Evolutionary conservation across 37 sponge, comb jelly and placozoan species (phyloP), one percentile per base, ranked within the genome.

Genomic region (Beroe ovata): DNA sequence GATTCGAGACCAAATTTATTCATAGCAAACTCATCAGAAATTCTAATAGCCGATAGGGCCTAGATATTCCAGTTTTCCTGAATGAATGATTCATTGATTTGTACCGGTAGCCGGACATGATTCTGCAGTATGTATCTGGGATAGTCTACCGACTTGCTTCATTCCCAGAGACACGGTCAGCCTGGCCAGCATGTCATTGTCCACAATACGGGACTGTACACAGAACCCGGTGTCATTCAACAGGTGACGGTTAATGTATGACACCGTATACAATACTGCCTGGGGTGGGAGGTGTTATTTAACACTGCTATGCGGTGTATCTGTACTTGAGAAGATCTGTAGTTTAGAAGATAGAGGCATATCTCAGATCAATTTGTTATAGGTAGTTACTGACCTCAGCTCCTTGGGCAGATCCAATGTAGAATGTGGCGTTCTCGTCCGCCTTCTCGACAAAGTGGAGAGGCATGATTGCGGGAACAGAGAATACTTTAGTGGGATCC

Each of bases 401-500:
- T 40, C 26, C 36, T 20, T 77, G 84, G 14, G 29, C 63, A 4
- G 28, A 20, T 20, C 29, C 28, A 25, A 3, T 20, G 63, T 62
- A 62, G 63, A 62, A 62, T 6, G 6, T 20, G 59, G 16, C 59
- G 54, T 47, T 47, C 6, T 47, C 54, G 6, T 11, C 54, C 11
- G 6, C 11, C 54, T 11, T 11, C 11, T 47, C 11, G 6, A 11
- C 11, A 4, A 16, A 8, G 25, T 77, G 42, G n/a, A 77, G 21
- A 40, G 84, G 84, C 19, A 77, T 77, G 21, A 77, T 77, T 42
- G 84, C 84, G 1, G 84, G 84, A 42, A 77, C 84, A 77, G 47
- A 28, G 21, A 77, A 66, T 1, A 26, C 2, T 8, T 14, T 66
- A 11, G 35, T 18, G 35, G 69, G 84, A 40, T 42, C 54, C 25